Evolutionary conservation across 2,113 vertebrate genomes (phyloP), one percentile per base, ranked within the genome.

Genomic region (Argyrosomus japonicus): DNA sequence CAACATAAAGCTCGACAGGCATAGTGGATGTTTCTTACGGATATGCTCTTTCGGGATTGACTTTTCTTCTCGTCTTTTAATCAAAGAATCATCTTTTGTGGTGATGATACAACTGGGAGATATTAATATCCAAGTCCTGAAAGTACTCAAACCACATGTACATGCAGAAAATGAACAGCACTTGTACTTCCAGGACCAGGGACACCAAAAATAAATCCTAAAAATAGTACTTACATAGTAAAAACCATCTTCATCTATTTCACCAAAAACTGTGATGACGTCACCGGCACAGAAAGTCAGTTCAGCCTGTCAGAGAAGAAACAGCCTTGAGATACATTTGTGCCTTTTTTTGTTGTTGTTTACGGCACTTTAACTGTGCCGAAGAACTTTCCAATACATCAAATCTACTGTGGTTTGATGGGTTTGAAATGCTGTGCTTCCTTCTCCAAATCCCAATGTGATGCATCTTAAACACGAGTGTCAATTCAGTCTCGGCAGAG

Each of bases 161-260:
- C 36, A 40, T 40, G 36, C 36, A 40, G 36, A 40, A 40, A 40
- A 40, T 40, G 1, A 8, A 40, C 36, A 40, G 8, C 8, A 40
- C 36, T 75, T 54, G 40, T 53, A 53, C 32, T 13, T 51, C 25
- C 29, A 36, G 58, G 29, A 63, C n/a, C n/a, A 3, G 9, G 43
- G 47, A 64, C 10, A 7, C 27, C 21, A 3, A 4, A 57, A 47
- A 54, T 29, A 0, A 64, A 2, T 43, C 27, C 43, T 51, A 51
- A 12, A 61, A 65, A n/a, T 10, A 1, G 3, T 81, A 97, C 98
- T 98, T 89, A 99, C 98, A 2, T 98, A 99, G 80, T 99, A 98
- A 96, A 99, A 99, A 13, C 98, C 98, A 78, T 99, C 98, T 95
- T 99, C 98, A 77, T 99, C 98, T 2, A 99, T 99, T 90, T 99